phyloP scores from a whole-genome alignment of 2,113 vertebrate species.

The Sapajus apella region DNA sequence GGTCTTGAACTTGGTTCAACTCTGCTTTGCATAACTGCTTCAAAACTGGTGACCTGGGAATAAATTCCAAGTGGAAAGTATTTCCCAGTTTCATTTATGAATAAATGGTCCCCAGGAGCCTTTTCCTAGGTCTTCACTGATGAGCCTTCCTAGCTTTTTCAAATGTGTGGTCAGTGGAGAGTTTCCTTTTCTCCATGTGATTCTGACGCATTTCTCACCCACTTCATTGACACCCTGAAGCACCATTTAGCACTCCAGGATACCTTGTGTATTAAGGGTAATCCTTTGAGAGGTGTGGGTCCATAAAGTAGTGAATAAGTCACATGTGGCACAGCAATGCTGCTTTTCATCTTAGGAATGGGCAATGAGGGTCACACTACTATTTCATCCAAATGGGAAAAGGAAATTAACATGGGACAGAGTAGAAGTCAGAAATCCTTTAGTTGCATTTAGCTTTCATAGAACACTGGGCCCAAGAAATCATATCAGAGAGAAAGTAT shows the following conservation, averaged over 20 bases:
- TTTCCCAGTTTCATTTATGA: conserved; percentile 57
- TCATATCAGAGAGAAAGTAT: background rate
- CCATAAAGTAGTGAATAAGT: conserved; percentile 68
- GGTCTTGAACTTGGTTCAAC: background rate
- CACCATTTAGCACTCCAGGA: conserved; percentile 62
- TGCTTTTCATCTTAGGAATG: conserved; percentile 64
- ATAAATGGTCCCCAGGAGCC: conserved; percentile 54
- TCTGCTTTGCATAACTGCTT: conserved; percentile 58
- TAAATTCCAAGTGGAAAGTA: conserved; percentile 64
- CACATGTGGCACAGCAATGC: background rate
- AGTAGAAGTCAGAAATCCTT: conserved; percentile 61
- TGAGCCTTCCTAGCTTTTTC: conserved; percentile 53
- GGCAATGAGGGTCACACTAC: conserved; percentile 50
- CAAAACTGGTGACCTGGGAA: conserved; percentile 51
- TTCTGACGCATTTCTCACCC: conserved; percentile 69
- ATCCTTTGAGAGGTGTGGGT: conserved; percentile 63
- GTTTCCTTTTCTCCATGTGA: conserved; percentile 48
- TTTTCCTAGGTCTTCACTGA: conserved; percentile 67
- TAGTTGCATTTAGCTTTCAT: background rate
- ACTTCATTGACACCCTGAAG: conserved; percentile 34
- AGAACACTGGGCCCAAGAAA: conserved; percentile 26
- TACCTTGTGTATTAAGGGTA: conserved; percentile 63
- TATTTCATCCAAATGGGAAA: conserved; percentile 75
- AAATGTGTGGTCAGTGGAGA: conserved; percentile 64
- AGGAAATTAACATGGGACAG: conserved; percentile 62